These are phyloP conservation scores for Melanotaenia pygmaea DNA, from an alignment of 2,797 vertebrate genomes.

Conservation along the genomic window DNA sequence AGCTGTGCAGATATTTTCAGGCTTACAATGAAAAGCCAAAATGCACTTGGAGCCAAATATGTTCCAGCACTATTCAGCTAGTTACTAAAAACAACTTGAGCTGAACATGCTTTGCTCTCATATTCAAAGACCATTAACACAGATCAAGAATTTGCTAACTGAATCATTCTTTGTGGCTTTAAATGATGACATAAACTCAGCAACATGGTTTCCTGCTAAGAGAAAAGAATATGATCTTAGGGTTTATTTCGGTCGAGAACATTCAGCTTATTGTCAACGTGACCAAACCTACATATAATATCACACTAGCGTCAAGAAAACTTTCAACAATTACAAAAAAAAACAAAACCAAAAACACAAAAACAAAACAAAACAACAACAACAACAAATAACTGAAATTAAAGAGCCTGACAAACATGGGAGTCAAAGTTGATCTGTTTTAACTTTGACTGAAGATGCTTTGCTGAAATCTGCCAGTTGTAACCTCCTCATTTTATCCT, in stretches of 20 bases:
- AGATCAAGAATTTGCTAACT: slow-evolving; percentile 48
- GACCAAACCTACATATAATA: neutral
- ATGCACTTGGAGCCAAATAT: slow-evolving; percentile 21
- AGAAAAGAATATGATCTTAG: slow-evolving; percentile 19
- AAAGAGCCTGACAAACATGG: neutral
- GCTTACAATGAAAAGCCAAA: slow-evolving; percentile 10
- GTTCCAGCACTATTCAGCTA: slow-evolving; percentile 26
- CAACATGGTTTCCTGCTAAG: slow-evolving; percentile 5
- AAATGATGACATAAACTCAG: slow-evolving; percentile 52
- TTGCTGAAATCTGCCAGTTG: slow-evolving; percentile 28
- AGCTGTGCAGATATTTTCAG: neutral
- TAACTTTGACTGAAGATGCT: slow-evolving; percentile 14
- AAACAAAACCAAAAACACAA: no score
- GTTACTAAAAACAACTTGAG: slow-evolving; percentile 53
- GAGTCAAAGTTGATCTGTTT: slow-evolving; percentile 2
- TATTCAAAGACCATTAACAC: slow-evolving; percentile 57
- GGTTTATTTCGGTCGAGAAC: slow-evolving; percentile 31
- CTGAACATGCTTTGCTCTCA: slow-evolving; percentile 18
- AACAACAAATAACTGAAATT: neutral
- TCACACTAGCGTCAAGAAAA: neutral
- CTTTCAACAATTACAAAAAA: neutral
- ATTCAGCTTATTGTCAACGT: slow-evolving; percentile 4
- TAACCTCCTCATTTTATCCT: slow-evolving; percentile 48
- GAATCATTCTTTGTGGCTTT: slow-evolving; percentile 44
- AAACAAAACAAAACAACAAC: no score